These are phyloP conservation scores for Notechis scutatus DNA, from an alignment of 2,113 vertebrate genomes.

Conservation along the genomic window DNA sequence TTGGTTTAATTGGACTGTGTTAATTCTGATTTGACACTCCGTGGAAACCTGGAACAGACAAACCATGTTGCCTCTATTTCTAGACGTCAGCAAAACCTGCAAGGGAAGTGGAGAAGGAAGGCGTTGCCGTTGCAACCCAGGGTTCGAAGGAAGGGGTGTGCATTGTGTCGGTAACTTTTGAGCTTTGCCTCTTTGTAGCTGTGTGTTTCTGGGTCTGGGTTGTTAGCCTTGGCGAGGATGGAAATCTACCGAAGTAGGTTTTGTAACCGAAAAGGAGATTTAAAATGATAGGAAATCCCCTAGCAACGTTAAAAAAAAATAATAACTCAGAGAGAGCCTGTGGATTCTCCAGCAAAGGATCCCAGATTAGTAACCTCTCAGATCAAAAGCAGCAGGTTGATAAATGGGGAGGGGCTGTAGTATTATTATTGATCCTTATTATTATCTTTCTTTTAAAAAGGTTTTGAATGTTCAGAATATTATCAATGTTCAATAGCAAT, in stretches of 20 bases:
- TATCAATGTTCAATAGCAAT: too few species aligned
- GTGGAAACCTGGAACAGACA: fast-evolving
- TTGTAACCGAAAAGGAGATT: neutral
- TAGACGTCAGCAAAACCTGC: constrained; percentile 31
- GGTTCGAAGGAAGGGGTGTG: constrained; percentile 32
- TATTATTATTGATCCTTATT: too few species aligned
- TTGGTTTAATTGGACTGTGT: neutral
- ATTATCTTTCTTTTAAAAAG: too few species aligned
- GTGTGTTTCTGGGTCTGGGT: neutral
- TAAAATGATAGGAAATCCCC: neutral
- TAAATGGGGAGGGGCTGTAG: too few species aligned
- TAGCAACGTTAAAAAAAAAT: neutral
- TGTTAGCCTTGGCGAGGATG: neutral
- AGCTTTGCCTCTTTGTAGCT: neutral
- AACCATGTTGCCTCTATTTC: neutral
- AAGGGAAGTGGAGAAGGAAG: neutral
- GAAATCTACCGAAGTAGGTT: neutral
- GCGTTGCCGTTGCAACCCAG: constrained; percentile 7
- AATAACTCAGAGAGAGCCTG: too few species aligned
- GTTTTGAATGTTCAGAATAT: too few species aligned
- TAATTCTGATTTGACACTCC: neutral
- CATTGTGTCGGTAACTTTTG: constrained; percentile 36
- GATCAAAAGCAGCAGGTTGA: neutral
- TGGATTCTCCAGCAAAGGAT: neutral
- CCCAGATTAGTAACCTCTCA: neutral